These are phyloP conservation scores for Coecobrya sp. DNA, from an alignment of 2,888 invertebrate species.

Conservation along the genomic window DNA sequence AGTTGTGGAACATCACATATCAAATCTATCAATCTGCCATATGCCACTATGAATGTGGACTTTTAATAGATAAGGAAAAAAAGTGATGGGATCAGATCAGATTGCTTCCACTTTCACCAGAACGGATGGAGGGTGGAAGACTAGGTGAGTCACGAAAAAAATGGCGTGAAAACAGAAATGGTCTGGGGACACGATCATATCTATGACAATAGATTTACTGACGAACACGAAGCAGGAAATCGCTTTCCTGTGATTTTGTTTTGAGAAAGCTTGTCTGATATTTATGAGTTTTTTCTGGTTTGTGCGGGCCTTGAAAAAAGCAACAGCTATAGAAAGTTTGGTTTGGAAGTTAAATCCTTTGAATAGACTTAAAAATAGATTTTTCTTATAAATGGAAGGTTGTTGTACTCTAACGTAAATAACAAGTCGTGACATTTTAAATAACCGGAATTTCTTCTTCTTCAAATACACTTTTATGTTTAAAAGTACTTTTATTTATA, in stretches of 20 bases:
- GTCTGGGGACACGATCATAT: neutral
- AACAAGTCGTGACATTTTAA: no score
- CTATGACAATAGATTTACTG: neutral
- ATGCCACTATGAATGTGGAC: neutral
- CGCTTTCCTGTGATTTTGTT: conserved; percentile 41
- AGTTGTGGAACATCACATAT: neutral
- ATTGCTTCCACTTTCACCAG: conserved; percentile 52
- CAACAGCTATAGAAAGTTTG: neutral
- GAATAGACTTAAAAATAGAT: neutral
- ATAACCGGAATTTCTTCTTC: no score
- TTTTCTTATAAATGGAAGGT: no score
- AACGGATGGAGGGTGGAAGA: conserved; percentile 45
- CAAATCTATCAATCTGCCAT: neutral
- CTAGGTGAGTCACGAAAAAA: neutral
- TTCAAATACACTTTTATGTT: no score
- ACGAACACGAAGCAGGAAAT: conserved; percentile 27
- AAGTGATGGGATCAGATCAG: conserved; percentile 13
- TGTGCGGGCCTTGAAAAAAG: neutral
- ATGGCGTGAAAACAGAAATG: neutral
- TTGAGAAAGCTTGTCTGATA: conserved; percentile 22
- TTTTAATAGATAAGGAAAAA: neutral
- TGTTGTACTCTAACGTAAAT: no score
- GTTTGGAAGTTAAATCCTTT: neutral
- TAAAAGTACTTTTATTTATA: no score
- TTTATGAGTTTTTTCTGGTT: conserved; percentile 20